These are phyloP conservation scores for Australoheros facetus DNA, from an alignment of 2,797 vertebrate species.

Conservation along the genomic window DNA sequence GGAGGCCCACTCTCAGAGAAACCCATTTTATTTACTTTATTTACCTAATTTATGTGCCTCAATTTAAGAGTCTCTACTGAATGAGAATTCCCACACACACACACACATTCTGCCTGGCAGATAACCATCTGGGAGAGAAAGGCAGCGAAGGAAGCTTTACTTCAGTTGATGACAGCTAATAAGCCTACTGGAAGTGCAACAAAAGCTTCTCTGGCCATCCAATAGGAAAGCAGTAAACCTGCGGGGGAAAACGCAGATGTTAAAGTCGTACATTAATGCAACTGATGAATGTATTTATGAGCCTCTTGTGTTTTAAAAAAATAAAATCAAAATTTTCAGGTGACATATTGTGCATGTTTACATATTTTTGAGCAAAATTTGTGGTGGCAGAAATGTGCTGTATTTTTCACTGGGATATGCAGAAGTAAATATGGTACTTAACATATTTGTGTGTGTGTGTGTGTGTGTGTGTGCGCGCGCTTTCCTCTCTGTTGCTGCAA, in stretches of 20 bases:
- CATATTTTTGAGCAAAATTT: slow-evolving; percentile 7
- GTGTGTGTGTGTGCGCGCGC: not conserved
- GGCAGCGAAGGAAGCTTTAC: not conserved
- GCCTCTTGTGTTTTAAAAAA: slow-evolving; percentile 22
- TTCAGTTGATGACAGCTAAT: not conserved
- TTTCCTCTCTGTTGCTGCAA: slow-evolving; percentile 28
- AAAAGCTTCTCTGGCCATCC: not conserved
- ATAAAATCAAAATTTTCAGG: not conserved
- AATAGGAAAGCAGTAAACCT: not conserved
- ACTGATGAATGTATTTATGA: slow-evolving; percentile 38
- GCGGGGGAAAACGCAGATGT: not conserved
- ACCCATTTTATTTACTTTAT: not conserved
- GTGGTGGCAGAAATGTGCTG: not conserved
- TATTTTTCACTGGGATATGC: slow-evolving; percentile 23
- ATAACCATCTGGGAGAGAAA: not conserved
- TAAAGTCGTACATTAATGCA: not conserved
- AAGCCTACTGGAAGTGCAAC: not conserved
- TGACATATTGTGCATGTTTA: slow-evolving; percentile 26
- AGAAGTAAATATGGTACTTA: slow-evolving; percentile 14
- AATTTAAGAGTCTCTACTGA: not conserved
- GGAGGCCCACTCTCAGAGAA: not conserved
- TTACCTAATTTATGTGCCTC: not conserved
- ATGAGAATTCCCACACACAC: not conserved
- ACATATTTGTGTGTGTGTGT: slow-evolving; percentile 19
- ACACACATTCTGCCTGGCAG: not conserved